Conservation (phyloP, 53 echinoderm and acorn worm species). For the Stichopus horrens region DNA sequence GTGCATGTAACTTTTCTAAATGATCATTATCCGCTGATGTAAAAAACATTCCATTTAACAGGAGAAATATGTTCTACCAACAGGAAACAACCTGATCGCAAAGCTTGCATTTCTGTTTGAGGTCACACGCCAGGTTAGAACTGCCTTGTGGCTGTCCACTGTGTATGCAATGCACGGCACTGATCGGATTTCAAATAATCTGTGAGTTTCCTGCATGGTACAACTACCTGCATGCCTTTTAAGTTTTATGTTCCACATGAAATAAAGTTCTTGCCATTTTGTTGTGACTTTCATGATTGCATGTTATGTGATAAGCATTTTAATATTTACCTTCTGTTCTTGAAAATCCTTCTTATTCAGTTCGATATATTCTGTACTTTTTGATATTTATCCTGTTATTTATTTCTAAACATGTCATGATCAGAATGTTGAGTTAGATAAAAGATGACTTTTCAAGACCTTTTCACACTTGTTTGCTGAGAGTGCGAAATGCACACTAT, state of each 20-base stretch:
- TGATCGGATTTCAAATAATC: background rate
- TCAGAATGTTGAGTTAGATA: too few species aligned
- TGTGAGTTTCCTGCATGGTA: background rate
- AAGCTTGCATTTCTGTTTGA: conserved; percentile 19
- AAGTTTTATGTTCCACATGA: too few species aligned
- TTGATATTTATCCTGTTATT: too few species aligned
- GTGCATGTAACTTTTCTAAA: too few species aligned
- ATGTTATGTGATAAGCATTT: background rate
- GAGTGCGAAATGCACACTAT: too few species aligned
- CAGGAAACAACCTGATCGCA: conserved; percentile 13
- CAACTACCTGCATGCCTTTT: too few species aligned
- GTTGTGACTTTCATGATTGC: background rate
- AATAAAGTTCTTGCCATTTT: background rate
- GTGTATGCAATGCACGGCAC: conserved; percentile 25
- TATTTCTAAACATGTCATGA: too few species aligned
- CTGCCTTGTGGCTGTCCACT: conserved; percentile 38
- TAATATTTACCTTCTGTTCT: background rate
- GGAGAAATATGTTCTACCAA: background rate
- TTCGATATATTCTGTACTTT: too few species aligned
- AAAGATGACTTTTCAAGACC: too few species aligned
- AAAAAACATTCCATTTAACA: background rate
- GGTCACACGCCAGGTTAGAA: conserved; percentile 16
- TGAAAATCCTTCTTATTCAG: background rate
- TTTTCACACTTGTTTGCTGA: too few species aligned
- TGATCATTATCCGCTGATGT: too few species aligned